These are phyloP conservation scores for Notechis scutatus DNA, from an alignment of 2,113 vertebrate genomes.

Conservation along the genomic window DNA sequence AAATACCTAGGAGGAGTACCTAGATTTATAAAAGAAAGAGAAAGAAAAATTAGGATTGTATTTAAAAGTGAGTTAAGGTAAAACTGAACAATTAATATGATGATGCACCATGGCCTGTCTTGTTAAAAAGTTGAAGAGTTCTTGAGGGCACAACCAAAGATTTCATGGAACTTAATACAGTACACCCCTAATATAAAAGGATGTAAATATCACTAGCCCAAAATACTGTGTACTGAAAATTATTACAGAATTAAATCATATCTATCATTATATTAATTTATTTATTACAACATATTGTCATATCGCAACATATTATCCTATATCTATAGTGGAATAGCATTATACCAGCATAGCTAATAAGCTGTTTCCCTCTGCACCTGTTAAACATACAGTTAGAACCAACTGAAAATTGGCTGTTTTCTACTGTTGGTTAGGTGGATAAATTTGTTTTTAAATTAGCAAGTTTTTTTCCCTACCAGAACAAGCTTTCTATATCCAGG, in stretches of 20 bases:
- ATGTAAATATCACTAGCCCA: not conserved
- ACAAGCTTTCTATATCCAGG: not conserved
- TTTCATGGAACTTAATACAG: not conserved
- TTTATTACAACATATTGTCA: not conserved
- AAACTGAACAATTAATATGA: not conserved
- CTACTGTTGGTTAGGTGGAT: not conserved
- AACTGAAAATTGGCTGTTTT: not conserved
- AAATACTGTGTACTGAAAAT: not conserved
- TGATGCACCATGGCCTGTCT: not conserved
- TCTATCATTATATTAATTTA: not conserved
- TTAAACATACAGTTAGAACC: not conserved
- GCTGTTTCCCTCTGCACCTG: not conserved
- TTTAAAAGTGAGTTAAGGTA: not conserved
- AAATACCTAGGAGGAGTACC: not conserved
- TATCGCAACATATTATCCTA: not conserved
- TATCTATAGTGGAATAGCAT: not conserved
- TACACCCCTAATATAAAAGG: not conserved
- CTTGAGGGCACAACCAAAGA: not conserved
- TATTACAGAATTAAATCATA: not conserved
- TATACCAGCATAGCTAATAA: not conserved
- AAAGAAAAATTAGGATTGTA: not conserved
- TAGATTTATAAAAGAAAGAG: not conserved
- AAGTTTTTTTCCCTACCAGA: not conserved
- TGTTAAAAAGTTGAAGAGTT: not conserved
- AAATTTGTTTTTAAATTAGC: not conserved